These are phyloP conservation scores for Neuroterus valhalla DNA, from an alignment of 1,140 invertebrate genomes.

Conservation along the genomic window DNA sequence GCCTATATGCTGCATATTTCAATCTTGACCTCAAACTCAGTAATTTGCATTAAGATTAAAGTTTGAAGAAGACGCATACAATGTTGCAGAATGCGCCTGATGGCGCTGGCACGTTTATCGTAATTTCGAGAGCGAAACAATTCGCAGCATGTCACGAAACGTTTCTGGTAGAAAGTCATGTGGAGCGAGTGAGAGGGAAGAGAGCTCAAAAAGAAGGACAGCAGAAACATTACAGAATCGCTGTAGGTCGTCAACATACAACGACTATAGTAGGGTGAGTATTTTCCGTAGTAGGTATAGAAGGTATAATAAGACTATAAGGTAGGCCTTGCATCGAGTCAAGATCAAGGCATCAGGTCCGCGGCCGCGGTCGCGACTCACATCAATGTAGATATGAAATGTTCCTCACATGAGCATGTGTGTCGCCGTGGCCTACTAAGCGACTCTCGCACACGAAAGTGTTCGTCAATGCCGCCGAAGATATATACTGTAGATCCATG, in stretches of 20 bases:
- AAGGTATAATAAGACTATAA: constrained; percentile 41
- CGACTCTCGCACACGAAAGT: constrained; percentile 49
- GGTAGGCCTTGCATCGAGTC: constrained; percentile 64
- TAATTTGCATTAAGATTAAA: too few species aligned
- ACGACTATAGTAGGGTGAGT: too few species aligned
- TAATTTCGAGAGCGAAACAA: too few species aligned
- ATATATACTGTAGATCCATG: too few species aligned
- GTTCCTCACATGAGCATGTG: constrained; percentile 49
- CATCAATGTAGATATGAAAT: constrained; percentile 53
- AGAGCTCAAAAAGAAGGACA: constrained; percentile 39
- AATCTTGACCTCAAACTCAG: too few species aligned
- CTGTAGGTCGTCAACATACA: constrained; percentile 48
- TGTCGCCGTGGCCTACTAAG: constrained; percentile 54
- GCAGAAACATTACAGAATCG: constrained; percentile 39
- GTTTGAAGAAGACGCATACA: too few species aligned
- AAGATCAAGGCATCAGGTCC: constrained; percentile 68
- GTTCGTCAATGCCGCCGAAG: constrained; percentile 44
- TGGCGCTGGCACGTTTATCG: too few species aligned
- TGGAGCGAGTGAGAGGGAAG: constrained; percentile 40
- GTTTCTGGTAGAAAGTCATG: constrained; percentile 55
- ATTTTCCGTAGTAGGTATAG: too few species aligned
- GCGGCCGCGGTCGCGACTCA: constrained; percentile 47
- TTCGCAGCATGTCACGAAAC: constrained; percentile 35
- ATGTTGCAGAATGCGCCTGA: too few species aligned
- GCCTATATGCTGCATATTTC: too few species aligned